Percentiles rank a stretch among this genome's conserved stretches.
Conservation (phyloP, 2,888 invertebrate species). For the Erynnis tages region DNA sequence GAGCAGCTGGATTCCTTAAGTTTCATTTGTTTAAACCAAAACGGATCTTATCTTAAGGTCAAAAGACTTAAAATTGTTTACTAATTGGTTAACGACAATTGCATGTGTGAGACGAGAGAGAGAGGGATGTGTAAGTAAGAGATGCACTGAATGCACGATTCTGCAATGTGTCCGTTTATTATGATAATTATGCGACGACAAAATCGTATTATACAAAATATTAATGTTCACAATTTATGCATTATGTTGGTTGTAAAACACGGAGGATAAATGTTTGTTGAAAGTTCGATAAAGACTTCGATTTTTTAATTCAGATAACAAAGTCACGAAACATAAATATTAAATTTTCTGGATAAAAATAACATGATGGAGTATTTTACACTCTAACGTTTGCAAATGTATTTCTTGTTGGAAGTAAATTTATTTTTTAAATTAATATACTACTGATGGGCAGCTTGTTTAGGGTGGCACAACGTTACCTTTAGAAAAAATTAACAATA, state of each 20-base stretch:
- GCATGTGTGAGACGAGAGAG: slow-evolving; percentile 57
- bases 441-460: no score
- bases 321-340: slow-evolving; percentile 7
- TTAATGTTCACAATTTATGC: slow-evolving; percentile 36
- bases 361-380: no score
- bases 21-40: slow-evolving; percentile 51
- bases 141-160: slow-evolving; percentile 58
- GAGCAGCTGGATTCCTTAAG: slow-evolving; percentile 64
- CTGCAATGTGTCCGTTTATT: slow-evolving; percentile 65
- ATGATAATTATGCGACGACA: slow-evolving; percentile 62
- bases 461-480: no score
- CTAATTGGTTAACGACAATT: slow-evolving; percentile 66
- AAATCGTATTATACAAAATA: slow-evolving; percentile 59
- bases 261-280: slow-evolving; percentile 19
- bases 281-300: slow-evolving; percentile 1
- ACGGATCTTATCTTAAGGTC: slow-evolving; percentile 53
- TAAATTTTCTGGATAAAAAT: not conserved
- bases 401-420: no score
- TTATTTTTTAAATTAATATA: no score
- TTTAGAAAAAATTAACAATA: no score
- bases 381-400: no score
- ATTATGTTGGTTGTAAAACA: slow-evolving; percentile 26
- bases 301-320: slow-evolving; percentile 8
- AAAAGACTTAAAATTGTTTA: slow-evolving; percentile 56
- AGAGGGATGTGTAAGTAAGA: slow-evolving; percentile 50